These are phyloP conservation scores for Gymnocypris eckloni DNA, from an alignment of 2,797 vertebrate genomes.

Conservation along the genomic window DNA sequence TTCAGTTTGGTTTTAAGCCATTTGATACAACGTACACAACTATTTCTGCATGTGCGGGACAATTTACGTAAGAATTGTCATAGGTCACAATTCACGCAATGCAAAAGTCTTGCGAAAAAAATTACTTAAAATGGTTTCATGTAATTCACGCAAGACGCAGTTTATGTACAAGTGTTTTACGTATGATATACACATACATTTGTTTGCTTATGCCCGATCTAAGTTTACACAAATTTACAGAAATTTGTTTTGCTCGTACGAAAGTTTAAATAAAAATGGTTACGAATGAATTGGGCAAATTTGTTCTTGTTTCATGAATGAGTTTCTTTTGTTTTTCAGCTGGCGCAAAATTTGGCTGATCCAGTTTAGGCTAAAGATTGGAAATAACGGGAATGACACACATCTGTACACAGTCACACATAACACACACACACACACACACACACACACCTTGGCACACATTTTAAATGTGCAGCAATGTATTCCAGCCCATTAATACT, in stretches of 20 bases:
- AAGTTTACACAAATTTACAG: neutral
- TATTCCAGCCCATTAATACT: slow-evolving; percentile 73
- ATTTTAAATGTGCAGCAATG: slow-evolving; percentile 70
- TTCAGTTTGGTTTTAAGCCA: neutral
- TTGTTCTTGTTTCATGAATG: slow-evolving; percentile 9
- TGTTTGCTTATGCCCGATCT: neutral
- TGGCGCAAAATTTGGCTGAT: slow-evolving; percentile 32
- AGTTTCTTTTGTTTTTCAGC: neutral
- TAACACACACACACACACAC: slow-evolving; percentile 60
- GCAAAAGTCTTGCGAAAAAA: neutral
- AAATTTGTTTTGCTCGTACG: neutral
- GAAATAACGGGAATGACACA: slow-evolving; percentile 16
- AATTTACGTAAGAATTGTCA: neutral
- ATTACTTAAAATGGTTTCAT: neutral
- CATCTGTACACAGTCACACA: slow-evolving; percentile 56
- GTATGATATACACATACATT: neutral
- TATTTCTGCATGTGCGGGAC: neutral
- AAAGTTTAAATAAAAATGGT: neutral
- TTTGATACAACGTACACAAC: neutral
- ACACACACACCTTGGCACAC: slow-evolving; percentile 71
- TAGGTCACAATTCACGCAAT: neutral
- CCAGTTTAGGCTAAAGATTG: slow-evolving; percentile 19
- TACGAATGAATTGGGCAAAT: neutral
- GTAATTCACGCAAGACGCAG: neutral
- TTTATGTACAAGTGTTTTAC: neutral